Evolutionary conservation across 2,888 invertebrate genomes (phyloP), one percentile per base, ranked within the genome.

Genomic region (Galeruca laticollis): DNA sequence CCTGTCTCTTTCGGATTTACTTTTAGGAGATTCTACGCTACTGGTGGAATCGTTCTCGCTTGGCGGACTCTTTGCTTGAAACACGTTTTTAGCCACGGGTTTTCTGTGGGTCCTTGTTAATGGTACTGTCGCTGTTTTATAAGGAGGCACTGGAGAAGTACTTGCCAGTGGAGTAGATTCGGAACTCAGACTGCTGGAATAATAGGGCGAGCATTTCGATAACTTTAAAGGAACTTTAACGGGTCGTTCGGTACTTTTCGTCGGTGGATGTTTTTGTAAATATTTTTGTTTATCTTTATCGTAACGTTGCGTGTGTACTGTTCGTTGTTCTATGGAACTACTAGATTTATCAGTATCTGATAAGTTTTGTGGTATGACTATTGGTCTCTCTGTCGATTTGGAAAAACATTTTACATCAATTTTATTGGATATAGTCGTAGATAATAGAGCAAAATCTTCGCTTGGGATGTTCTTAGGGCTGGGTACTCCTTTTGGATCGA

Each of bases 1-100:
- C 52, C 92, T 85, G 76, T 91, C 88, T 56, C 84, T 75, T 70
- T 86, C 86, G 2, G 85, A 84, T 72, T 85, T 85, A 69, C 84
- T 85, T 77, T 91, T 90, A 0, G 90, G 90, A 81, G 92, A 92
- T 78, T 91, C 89, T 69, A 90, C 89, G 0, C 92, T 92, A 78
- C 92, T 92, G 72, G 92, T 92, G 0, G 92, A 92, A 73, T 92
- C 92, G 76, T 92, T 92, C 68, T 92, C 92, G 79, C 92, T 92
- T 0, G 92, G 91, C 13, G 92, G 92, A 83, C 91, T 92, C 80
- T 91, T 91, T 37, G 91, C 84, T 13, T 90, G 89, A 77, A 89
- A 88, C 74, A 90, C 87, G 75, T 88, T 87, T 71, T 89, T 88
- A 2, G 90, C 84, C 35, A 91, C 79, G 0, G 91, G 89, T 74